Conservation (phyloP, 2,113 vertebrate species). For the Gulo gulo region DNA sequence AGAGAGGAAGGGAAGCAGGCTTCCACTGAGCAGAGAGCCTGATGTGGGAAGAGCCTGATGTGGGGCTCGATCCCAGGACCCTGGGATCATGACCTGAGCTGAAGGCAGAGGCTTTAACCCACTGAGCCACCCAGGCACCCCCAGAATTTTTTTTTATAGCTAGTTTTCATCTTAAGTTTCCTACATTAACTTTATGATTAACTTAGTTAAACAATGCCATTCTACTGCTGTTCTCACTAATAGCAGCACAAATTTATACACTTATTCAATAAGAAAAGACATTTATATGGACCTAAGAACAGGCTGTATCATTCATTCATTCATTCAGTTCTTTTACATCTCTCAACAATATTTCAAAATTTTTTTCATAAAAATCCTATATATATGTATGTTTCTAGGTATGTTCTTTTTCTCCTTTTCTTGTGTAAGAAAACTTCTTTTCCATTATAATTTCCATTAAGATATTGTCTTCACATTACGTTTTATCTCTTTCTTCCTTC, state of each 20-base stretch:
- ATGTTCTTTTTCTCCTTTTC: background rate
- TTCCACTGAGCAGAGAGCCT: too few species aligned
- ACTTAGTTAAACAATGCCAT: background rate
- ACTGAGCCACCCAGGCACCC: too few species aligned
- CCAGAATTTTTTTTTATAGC: background rate
- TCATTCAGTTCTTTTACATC: background rate
- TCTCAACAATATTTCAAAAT: background rate
- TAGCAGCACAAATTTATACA: background rate
- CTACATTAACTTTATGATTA: background rate
- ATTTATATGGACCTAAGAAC: background rate
- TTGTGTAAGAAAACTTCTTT: background rate
- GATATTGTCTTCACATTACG: background rate
- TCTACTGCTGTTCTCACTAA: background rate
- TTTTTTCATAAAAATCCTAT: background rate
- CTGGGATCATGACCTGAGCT: too few species aligned
- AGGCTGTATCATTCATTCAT: background rate
- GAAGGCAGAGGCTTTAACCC: too few species aligned
- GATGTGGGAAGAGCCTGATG: too few species aligned
- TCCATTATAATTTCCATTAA: background rate
- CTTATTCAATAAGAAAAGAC: background rate
- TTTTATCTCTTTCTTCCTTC: background rate
- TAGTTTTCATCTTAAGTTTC: background rate
- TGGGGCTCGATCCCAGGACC: too few species aligned
- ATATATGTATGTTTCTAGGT: background rate
- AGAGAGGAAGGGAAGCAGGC: too few species aligned